These are phyloP conservation scores for Sisor rabdophorus DNA, from an alignment of 2,113 vertebrate genomes.

Conservation along the genomic window DNA sequence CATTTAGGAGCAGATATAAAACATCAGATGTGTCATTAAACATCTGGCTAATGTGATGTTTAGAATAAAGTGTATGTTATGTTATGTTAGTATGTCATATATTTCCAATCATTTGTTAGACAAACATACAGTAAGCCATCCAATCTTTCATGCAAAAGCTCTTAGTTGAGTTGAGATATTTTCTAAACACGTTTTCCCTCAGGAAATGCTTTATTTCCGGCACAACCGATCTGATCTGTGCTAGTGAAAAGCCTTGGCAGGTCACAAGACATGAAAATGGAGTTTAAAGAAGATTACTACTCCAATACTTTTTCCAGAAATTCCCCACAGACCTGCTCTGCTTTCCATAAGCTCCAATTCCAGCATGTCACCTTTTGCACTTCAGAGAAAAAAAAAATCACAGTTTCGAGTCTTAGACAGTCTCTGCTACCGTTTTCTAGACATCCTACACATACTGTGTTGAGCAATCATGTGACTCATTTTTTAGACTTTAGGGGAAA, in stretches of 20 bases:
- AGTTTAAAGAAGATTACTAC: slow-evolving; percentile 28
- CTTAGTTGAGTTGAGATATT: background rate
- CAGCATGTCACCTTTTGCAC: slow-evolving; percentile 5
- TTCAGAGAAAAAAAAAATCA: background rate
- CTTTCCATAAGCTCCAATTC: slow-evolving; percentile 13
- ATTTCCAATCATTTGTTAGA: background rate
- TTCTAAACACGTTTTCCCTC: slow-evolving; percentile 15
- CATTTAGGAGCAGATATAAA: background rate
- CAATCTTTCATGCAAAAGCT: background rate
- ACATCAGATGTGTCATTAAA: background rate
- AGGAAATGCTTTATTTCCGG: slow-evolving; percentile 19
- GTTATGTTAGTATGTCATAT: too few species aligned
- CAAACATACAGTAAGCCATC: background rate
- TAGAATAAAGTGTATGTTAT: too few species aligned
- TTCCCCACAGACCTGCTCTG: slow-evolving; percentile 17
- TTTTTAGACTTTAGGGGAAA: too few species aligned
- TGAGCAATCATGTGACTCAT: background rate
- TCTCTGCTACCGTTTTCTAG: background rate
- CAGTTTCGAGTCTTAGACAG: background rate
- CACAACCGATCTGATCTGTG: background rate
- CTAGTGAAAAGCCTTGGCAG: background rate
- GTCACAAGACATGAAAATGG: slow-evolving; percentile 23
- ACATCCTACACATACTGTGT: background rate
- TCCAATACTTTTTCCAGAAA: slow-evolving; percentile 6
- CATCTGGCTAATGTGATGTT: background rate